Conservation (phyloP, 2,888 invertebrate species). For the Steromphala cineraria region DNA sequence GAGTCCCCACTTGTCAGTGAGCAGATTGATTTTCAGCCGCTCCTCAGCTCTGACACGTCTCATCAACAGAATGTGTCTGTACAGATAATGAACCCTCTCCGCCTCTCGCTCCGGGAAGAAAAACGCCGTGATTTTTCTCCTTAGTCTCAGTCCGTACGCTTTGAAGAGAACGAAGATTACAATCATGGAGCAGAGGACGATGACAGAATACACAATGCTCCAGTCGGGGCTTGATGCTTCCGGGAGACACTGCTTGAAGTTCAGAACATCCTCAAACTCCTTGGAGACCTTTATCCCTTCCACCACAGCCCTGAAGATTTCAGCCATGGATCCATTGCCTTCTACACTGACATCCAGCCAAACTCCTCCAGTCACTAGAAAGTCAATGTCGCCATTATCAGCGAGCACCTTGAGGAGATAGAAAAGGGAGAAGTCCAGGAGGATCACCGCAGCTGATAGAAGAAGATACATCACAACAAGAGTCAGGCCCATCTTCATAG, state of each 20-base stretch:
- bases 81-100: conserved; percentile 15
- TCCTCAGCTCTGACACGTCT: neutral
- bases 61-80: conserved; percentile 10
- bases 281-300: neutral
- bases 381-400: neutral
- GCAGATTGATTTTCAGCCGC: neutral
- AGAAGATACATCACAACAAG: conserved; percentile 1
- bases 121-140: conserved; percentile 5
- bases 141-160: conserved; percentile 14
- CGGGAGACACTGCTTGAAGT: conserved; percentile 4
- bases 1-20: neutral
- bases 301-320: neutral
- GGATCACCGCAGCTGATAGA: neutral
- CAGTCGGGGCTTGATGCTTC: neutral
- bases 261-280: conserved; percentile 2
- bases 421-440: conserved; percentile 5
- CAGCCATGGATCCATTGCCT: neutral
- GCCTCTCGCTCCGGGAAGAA: conserved; percentile 18
- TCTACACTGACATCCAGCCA: neutral
- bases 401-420: neutral
- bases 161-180: neutral
- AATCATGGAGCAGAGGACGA: neutral
- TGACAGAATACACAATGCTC: neutral
- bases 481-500: conserved; percentile 6
- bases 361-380: neutral